Conservation (phyloP, 2,888 invertebrate species). For the Chalcis sispes region DNA sequence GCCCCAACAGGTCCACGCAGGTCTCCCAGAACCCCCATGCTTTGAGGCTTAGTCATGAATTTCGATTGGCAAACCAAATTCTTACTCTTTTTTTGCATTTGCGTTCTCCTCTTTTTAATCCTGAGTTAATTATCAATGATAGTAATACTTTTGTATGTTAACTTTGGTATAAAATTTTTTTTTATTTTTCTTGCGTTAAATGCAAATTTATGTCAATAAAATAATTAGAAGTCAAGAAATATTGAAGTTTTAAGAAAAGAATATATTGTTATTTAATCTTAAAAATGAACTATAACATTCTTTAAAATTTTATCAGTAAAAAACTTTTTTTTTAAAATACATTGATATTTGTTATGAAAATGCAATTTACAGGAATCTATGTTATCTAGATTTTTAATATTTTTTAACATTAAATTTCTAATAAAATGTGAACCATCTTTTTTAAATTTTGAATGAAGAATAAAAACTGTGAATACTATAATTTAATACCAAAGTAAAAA, state of each 20-base stretch:
- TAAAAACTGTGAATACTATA: no score
- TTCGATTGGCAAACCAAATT: slow-evolving; percentile 49
- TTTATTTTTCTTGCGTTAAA: neutral
- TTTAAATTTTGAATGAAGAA: neutral
- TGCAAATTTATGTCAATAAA: no score
- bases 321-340: no score
- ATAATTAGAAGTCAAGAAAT: no score
- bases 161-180: slow-evolving; percentile 13
- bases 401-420: neutral
- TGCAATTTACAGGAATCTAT: slow-evolving; percentile 10
- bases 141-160: neutral
- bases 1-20: slow-evolving; percentile 75
- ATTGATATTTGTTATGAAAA: slow-evolving; percentile 25
- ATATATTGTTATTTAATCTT: no score
- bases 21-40: slow-evolving; percentile 75
- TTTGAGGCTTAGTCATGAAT: slow-evolving; percentile 72
- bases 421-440: neutral
- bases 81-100: slow-evolving; percentile 7
- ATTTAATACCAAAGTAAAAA: slow-evolving; percentile 17
- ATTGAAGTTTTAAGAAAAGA: no score
- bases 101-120: slow-evolving; percentile 15
- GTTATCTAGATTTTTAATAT: slow-evolving; percentile 13
- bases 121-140: neutral
- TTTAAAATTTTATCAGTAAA: slow-evolving; percentile 3
- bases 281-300: neutral